Percentiles rank a stretch among this genome's conserved stretches.
Evolutionary conservation across 2,888 invertebrate species (phyloP).

Genomic region (Melolontha melolontha): DNA sequence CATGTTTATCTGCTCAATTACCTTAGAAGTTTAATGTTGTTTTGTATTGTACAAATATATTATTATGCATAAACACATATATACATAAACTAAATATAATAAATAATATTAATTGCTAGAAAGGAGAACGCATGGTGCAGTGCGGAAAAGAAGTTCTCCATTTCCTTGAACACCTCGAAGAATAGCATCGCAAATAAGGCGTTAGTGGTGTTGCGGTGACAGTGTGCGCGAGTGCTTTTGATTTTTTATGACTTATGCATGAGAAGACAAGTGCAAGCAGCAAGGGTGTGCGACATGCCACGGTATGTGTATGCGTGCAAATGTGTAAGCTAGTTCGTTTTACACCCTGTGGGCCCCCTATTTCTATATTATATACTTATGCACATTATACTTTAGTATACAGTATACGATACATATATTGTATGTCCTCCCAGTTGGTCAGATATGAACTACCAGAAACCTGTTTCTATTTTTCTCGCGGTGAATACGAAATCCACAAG

Average conservation of each 20-base stretch:
- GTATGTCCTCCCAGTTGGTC: constrained; percentile 18
- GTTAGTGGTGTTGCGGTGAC: constrained; percentile 31
- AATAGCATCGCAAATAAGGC: constrained; percentile 20
- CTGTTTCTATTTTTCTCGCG: constrained; percentile 7
- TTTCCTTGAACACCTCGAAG: constrained; percentile 15
- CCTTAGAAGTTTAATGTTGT: neutral
- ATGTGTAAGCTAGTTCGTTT: constrained; percentile 45
- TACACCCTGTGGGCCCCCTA: constrained; percentile 32
- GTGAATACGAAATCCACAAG: neutral
- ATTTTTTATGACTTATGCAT: constrained; percentile 51
- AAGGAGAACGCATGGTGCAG: constrained; percentile 20
- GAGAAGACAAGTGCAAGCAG: constrained; percentile 51
- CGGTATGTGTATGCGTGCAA: constrained; percentile 49
- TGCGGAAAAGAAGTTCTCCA: constrained; percentile 7
- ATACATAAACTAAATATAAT: constrained; percentile 9
- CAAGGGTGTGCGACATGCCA: constrained; percentile 52
- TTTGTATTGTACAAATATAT: neutral
- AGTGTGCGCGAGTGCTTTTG: constrained; percentile 35
- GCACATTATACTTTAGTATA: constrained; percentile 4
- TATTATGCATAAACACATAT: constrained; percentile 24
- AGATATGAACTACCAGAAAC: constrained; percentile 17
- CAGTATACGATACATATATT: constrained; percentile 11
- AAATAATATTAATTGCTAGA: constrained; percentile 7
- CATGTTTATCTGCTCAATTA: neutral
- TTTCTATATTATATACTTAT: constrained; percentile 33